Conservation (phyloP, 2,797 vertebrate genomes). For the Melanotaenia trifasciata region DNA sequence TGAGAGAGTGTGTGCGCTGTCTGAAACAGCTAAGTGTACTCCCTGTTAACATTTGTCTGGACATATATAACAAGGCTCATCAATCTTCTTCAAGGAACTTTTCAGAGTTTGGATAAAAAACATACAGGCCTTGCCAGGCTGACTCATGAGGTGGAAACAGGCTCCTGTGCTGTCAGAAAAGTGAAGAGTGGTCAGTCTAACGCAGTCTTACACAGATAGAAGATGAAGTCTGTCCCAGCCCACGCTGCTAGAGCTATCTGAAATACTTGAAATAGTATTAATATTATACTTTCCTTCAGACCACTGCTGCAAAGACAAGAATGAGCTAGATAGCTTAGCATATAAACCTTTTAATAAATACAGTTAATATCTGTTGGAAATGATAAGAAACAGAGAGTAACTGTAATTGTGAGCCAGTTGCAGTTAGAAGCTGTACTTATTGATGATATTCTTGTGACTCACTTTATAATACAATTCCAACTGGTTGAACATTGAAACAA, state of each 20-base stretch:
- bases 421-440: constrained; percentile 25
- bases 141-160: constrained; percentile 78
- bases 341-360: constrained; percentile 37
- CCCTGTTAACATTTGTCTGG: constrained; percentile 78
- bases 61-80: constrained; percentile 82
- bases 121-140: constrained; percentile 71
- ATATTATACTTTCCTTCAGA: constrained; percentile 31
- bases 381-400: constrained; percentile 11
- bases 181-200: constrained; percentile 56
- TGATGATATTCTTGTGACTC: constrained; percentile 30
- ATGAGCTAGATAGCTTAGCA: constrained; percentile 13
- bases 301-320: constrained; percentile 37
- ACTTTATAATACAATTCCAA: constrained; percentile 46
- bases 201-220: constrained; percentile 66
- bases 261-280: constrained; percentile 35
- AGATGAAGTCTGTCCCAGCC: constrained; percentile 60
- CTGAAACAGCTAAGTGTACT: constrained; percentile 67
- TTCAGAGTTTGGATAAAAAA: constrained; percentile 78
- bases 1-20: constrained; percentile 29
- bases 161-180: constrained; percentile 70
- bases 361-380: constrained; percentile 40
- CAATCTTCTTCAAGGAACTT: constrained; percentile 80
- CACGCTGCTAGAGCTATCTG: constrained; percentile 51
- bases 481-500: constrained; percentile 41
- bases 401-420: constrained; percentile 24